Conservation (phyloP, 1,140 invertebrate genomes). For the Sminthurides bifidus region DNA sequence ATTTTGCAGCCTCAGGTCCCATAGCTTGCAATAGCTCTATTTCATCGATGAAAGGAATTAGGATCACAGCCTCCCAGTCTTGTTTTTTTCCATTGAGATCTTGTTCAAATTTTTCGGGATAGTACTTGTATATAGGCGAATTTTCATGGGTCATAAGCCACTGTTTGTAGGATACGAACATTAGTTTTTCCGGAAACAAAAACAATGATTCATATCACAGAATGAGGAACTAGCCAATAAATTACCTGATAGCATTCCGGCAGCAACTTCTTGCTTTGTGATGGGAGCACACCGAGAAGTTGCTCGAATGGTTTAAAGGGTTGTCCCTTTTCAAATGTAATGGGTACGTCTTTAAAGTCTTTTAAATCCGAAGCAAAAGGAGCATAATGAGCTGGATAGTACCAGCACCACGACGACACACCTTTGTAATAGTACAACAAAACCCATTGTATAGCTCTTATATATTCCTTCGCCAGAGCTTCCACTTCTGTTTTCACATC, state of each 20-base stretch:
- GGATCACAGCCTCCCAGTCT: slow-evolving; percentile 94
- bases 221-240: slow-evolving; percentile 17
- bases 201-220: slow-evolving; percentile 4
- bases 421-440: slow-evolving; percentile 93
- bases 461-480: slow-evolving; percentile 75
- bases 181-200: neutral
- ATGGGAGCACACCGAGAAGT: slow-evolving; percentile 78
- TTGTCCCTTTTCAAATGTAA: slow-evolving; percentile 54
- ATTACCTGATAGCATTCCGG: slow-evolving; percentile 60
- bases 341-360: slow-evolving; percentile 51
- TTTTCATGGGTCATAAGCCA: slow-evolving; percentile 62
- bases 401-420: slow-evolving; percentile 95
- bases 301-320: slow-evolving; percentile 94
- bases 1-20: slow-evolving; percentile 48
- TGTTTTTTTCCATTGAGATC: slow-evolving; percentile 88
- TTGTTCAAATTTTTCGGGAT: slow-evolving; percentile 77
- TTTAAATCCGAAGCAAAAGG: slow-evolving; percentile 89
- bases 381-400: slow-evolving; percentile 90
- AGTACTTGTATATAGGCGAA: slow-evolving; percentile 80
- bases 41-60: slow-evolving; percentile 95
- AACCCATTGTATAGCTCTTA: slow-evolving; percentile 91
- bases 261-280: slow-evolving; percentile 53
- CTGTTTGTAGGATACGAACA: neutral
- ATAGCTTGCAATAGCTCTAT: slow-evolving; percentile 62
- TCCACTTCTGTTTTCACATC: slow-evolving; percentile 61